These are phyloP conservation scores for Sceliomorpha sp. DNA, from an alignment of 2,888 invertebrate species.

Conservation along the genomic window DNA sequence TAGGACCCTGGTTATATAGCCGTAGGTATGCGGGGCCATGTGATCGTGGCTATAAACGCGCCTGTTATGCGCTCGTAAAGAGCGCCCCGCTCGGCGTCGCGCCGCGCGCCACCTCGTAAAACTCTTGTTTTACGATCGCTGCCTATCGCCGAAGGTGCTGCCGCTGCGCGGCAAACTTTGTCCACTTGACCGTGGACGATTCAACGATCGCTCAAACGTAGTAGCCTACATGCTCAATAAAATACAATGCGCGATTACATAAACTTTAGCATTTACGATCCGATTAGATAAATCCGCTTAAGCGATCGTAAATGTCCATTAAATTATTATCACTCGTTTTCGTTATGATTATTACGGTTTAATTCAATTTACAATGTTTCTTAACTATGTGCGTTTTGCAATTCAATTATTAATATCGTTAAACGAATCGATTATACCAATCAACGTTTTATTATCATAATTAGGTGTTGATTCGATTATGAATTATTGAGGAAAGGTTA, in stretches of 20 bases:
- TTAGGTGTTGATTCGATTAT: too few species aligned
- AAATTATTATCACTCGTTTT: conserved; percentile 27
- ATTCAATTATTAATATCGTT: conserved; percentile 1
- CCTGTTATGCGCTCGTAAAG: conserved; percentile 80
- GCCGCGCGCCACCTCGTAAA: conserved; percentile 72
- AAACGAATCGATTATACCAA: background rate
- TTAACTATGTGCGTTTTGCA: conserved; percentile 1
- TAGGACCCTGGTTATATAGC: conserved; percentile 75
- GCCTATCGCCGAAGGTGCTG: conserved; percentile 74
- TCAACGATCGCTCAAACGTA: conserved; percentile 42
- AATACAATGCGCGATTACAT: conserved; percentile 30
- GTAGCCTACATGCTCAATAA: conserved; percentile 39
- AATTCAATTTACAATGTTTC: conserved; percentile 9
- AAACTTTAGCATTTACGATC: conserved; percentile 37
- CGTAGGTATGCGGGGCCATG: conserved; percentile 78
- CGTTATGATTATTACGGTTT: conserved; percentile 28
- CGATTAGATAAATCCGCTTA: conserved; percentile 36
- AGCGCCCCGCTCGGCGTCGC: conserved; percentile 69
- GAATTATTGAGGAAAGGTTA: too few species aligned
- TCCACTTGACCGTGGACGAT: conserved; percentile 50
- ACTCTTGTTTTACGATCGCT: conserved; percentile 78
- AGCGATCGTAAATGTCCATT: conserved; percentile 41
- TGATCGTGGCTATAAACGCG: conserved; percentile 80
- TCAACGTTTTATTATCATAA: too few species aligned
- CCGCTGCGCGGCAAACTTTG: conserved; percentile 65